Percentiles rank a stretch among this genome's conserved stretches.
Evolutionary conservation across 1,140 invertebrate species (phyloP).

Genomic region (Venturia canescens): DNA sequence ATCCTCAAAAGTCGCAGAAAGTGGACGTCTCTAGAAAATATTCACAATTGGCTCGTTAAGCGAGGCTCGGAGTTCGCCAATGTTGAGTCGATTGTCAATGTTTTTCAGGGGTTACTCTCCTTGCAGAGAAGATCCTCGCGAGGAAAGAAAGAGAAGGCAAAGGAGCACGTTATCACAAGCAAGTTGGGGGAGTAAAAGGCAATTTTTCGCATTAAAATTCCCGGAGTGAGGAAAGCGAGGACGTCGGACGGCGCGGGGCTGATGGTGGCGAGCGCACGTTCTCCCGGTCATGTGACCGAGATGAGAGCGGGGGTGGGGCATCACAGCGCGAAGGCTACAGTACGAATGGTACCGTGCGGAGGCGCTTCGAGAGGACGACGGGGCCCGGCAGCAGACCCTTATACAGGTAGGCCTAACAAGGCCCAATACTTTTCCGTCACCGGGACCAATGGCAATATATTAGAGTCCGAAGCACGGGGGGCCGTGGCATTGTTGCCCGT

Average conservation of each 20-base stretch:
- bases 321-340: not conserved
- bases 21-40: too few species aligned
- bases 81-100: too few species aligned
- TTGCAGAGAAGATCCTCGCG: not conserved
- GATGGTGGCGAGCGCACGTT: slow-evolving; percentile 19
- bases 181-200: slow-evolving; percentile 57
- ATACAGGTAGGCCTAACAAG: slow-evolving; percentile 75
- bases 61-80: too few species aligned
- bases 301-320: slow-evolving; percentile 48
- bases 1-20: too few species aligned
- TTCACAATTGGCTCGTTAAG: too few species aligned
- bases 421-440: slow-evolving; percentile 74
- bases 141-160: not conserved
- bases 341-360: slow-evolving; percentile 35
- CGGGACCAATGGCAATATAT: slow-evolving; percentile 73
- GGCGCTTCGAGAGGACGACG: slow-evolving; percentile 19
- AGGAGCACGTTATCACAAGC: not conserved
- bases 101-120: too few species aligned
- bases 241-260: slow-evolving; percentile 3
- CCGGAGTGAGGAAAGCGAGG: slow-evolving; percentile 65
- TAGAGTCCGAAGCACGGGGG: slow-evolving; percentile 74
- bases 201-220: slow-evolving; percentile 77
- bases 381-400: slow-evolving; percentile 64
- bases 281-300: slow-evolving; percentile 3
- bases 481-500: slow-evolving; percentile 73